phyloP scores from a whole-genome alignment of 2,113 vertebrate species.

The Cairina moschata region DNA sequence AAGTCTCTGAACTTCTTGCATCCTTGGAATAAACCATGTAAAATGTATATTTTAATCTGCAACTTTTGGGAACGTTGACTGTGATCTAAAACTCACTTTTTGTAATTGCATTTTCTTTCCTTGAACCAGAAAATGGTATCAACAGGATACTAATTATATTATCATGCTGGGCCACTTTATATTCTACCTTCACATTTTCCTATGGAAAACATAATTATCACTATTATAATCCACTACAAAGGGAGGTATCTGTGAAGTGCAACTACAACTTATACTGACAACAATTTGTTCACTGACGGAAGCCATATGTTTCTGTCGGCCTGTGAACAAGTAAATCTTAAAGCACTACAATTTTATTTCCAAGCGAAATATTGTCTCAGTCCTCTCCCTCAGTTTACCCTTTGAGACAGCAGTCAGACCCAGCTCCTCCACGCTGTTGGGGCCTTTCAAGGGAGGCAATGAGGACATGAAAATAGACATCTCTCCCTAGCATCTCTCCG shows the following conservation, averaged over 20 bases:
- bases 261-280: neutral
- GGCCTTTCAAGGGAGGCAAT: neutral
- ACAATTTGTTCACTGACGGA: neutral
- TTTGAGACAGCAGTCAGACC: neutral
- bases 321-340: neutral
- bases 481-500: neutral
- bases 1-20: conserved; percentile 8
- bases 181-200: neutral
- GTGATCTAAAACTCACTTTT: neutral
- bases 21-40: neutral
- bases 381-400: neutral
- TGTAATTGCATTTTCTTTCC: neutral
- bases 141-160: neutral
- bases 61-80: neutral
- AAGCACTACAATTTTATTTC: neutral
- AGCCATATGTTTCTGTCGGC: neutral
- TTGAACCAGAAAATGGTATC: neutral
- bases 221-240: neutral
- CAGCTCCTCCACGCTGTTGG: neutral
- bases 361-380: neutral
- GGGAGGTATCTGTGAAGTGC: neutral
- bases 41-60: neutral
- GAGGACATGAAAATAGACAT: neutral
- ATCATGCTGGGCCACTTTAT: neutral
- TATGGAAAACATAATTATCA: neutral